Percentiles rank a stretch among this genome's conserved stretches.
phyloP scores from a whole-genome alignment of 2,113 vertebrate species.

The Poecilia latipinna region DNA sequence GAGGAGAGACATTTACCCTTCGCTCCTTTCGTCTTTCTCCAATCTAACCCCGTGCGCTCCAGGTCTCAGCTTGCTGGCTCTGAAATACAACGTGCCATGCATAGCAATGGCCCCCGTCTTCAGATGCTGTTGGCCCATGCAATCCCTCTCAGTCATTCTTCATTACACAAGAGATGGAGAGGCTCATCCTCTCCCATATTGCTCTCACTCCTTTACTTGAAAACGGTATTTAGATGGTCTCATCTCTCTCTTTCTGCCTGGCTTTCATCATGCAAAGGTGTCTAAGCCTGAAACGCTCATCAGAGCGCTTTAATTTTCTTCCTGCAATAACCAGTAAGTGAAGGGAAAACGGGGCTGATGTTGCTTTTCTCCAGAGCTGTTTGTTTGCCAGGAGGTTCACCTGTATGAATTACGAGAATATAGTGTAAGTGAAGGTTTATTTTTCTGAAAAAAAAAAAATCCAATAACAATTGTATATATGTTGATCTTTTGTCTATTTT shows the following conservation, averaged over 20 bases:
- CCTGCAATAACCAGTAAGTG: slow-evolving; percentile 28
- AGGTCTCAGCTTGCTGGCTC: slow-evolving; percentile 72
- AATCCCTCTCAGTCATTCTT: slow-evolving; percentile 79
- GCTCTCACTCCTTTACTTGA: slow-evolving; percentile 54
- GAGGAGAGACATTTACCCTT: slow-evolving; percentile 70
- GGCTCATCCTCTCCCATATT: slow-evolving; percentile 68
- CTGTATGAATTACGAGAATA: slow-evolving; percentile 16
- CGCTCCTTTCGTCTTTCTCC: slow-evolving; percentile 64
- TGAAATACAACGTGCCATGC: slow-evolving; percentile 69
- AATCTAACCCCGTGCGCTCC: slow-evolving; percentile 70
- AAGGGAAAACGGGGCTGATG: background rate
- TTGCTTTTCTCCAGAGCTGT: slow-evolving; percentile 9
- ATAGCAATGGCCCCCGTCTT: slow-evolving; percentile 72
- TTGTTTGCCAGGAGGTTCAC: background rate
- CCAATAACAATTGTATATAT: background rate
- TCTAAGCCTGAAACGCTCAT: slow-evolving; percentile 22
- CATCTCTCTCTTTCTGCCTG: slow-evolving; percentile 37
- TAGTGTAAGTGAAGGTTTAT: background rate
- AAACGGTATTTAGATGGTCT: slow-evolving; percentile 53
- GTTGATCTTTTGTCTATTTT: background rate
- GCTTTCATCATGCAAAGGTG: slow-evolving; percentile 54
- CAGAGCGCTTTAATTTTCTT: slow-evolving; percentile 27
- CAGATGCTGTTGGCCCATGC: slow-evolving; percentile 70
- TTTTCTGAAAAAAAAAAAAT: background rate
- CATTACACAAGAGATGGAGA: slow-evolving; percentile 77